Base-by-base conservation (phyloP, 2,113 vertebrate genomes). In the Stegastes partitus region DNA sequence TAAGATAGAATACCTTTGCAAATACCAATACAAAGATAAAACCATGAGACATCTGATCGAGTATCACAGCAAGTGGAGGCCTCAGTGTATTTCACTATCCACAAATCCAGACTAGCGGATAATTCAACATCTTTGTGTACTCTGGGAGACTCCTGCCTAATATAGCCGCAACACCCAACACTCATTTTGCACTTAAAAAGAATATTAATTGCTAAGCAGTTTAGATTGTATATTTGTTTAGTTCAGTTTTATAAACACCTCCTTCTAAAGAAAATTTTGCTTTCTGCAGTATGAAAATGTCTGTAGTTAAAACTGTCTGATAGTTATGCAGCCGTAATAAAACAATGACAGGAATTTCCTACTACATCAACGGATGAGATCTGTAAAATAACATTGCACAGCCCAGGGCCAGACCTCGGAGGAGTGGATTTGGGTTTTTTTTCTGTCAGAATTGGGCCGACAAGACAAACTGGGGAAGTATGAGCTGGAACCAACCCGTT, bases 401-500 rank as follows among this genome's bases (percentile, higher is more conserved):
- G 54, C 79, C 67, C 56, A 31, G 63, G 75, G 78, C 21, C 74
- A 88, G 87, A 88, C 86, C 87, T 86, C 85, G 76, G 28, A 10
- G 37, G 23, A 22, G 26, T 12, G 47, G 44, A 63, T 28, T 61
- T 73, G 34, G 25, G 44, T 58, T 73, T 4, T 25, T 54, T 59
- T 75, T 62, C 56, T 66, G 87, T 91, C 84, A 88, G 79, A 89
- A 82, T 54, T 88, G 87, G 88, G 79, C 79, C 22, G 0, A 75
- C 14, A 19, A 47, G 15, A 74, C 28, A 82, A 78, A 87, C 57
- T 76, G 77, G 82, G 89, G 85, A 67, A 82, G 37, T 74, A 79
- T 87, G 82, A 91, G 87, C 77, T 85, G 85, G 89, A 93, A 92
- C 91, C 92, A 90, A 93, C 90, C 89, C 85, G 74, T 85, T 93